Percentiles rank a stretch among this genome's conserved stretches.
Conservation (phyloP, 2,797 vertebrate species). For the Valencia hispanica region DNA sequence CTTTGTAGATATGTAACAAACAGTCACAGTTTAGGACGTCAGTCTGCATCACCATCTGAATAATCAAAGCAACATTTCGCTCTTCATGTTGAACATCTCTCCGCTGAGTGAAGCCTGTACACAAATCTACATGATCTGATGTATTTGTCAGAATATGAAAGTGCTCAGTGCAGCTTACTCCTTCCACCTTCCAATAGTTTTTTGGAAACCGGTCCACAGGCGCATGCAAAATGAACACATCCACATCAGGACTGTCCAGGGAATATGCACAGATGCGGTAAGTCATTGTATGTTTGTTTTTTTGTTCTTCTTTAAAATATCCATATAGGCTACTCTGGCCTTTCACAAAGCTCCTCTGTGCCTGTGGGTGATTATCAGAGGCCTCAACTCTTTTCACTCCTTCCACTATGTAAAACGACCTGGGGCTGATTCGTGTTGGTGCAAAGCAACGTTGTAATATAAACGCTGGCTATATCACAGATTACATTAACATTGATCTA, state of each 20-base stretch:
- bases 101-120: background rate
- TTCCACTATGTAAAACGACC: constrained; percentile 14
- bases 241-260: background rate
- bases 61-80: background rate
- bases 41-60: background rate
- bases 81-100: background rate
- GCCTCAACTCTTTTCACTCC: constrained; percentile 16
- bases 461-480: background rate
- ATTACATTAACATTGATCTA: background rate
- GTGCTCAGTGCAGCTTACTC: background rate
- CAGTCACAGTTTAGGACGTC: background rate
- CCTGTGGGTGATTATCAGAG: constrained; percentile 33
- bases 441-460: background rate
- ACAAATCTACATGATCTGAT: background rate
- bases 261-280: background rate
- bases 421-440: background rate
- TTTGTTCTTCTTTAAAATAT: background rate
- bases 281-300: background rate
- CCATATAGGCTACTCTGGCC: background rate
- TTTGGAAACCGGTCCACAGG: background rate
- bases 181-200: background rate
- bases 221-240: background rate
- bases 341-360: constrained; percentile 17
- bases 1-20: background rate
- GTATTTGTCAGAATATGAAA: background rate